Percentiles rank a stretch among this genome's conserved stretches.
Conservation (phyloP, 1,140 invertebrate species). For the Orchestia grillus region DNA sequence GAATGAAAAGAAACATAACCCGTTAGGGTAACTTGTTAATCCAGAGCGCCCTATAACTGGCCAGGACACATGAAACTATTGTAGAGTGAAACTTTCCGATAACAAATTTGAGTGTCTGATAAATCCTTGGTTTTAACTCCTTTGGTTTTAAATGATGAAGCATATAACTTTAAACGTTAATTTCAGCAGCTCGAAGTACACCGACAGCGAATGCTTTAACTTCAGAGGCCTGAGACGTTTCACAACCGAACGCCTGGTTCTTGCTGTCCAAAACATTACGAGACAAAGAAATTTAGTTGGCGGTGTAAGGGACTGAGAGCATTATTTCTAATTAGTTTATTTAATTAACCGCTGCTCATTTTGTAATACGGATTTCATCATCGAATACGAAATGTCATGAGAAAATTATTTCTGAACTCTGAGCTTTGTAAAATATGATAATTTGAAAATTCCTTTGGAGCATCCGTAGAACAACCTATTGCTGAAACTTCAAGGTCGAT, state of each 20-base stretch:
- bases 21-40: neutral
- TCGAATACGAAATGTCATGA: neutral
- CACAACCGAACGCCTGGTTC: neutral
- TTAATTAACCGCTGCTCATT: neutral
- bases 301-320: neutral
- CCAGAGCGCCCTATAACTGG: neutral
- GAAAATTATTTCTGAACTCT: neutral
- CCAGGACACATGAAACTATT: neutral
- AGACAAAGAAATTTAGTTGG: neutral
- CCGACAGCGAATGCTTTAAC: neutral
- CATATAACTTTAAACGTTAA: neutral
- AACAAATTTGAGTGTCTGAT: neutral
- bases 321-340: neutral
- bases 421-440: neutral
- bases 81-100: neutral
- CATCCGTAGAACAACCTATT: neutral
- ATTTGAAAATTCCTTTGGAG: neutral
- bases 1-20: neutral
- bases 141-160: neutral
- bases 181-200: neutral
- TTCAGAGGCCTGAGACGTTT: neutral
- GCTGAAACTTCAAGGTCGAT: neutral
- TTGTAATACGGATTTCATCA: neutral
- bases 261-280: neutral
- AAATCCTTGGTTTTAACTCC: neutral